phyloP scores from a whole-genome alignment of 2,888 invertebrate genomes.

The Lapara coniferarum region DNA sequence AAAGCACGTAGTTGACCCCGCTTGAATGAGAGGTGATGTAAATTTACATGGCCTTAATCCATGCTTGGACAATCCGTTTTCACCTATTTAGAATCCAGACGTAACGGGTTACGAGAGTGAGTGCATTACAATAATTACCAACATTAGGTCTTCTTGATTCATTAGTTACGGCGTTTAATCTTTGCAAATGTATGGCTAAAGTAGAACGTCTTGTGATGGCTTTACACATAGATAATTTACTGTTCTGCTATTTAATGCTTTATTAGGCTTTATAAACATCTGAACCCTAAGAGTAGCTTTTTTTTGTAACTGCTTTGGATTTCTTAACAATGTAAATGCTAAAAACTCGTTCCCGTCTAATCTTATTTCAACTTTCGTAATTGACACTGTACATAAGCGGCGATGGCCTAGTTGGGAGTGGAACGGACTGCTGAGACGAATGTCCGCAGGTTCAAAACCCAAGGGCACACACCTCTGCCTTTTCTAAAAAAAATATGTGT shows the following conservation, averaged over 20 bases:
- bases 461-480: too few relatives aligned
- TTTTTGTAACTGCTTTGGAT: too few relatives aligned
- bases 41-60: slow-evolving; percentile 2
- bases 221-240: background rate
- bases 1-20: background rate
- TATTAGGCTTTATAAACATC: background rate
- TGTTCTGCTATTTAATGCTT: background rate
- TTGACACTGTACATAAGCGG: too few relatives aligned
- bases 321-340: too few relatives aligned
- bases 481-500: too few relatives aligned
- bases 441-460: too few relatives aligned
- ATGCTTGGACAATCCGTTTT: background rate
- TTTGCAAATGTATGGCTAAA: background rate
- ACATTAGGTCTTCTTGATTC: slow-evolving; percentile 9
- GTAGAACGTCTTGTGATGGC: too few relatives aligned
- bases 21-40: background rate
- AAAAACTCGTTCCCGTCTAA: too few relatives aligned
- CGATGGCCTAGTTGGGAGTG: too few relatives aligned
- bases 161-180: background rate
- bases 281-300: too few relatives aligned
- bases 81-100: background rate
- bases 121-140: slow-evolving; percentile 2
- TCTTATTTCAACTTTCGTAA: too few relatives aligned
- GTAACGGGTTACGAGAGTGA: background rate
- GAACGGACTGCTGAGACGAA: too few relatives aligned